Evolutionary conservation across 2,888 invertebrate genomes (phyloP).

Genomic region (Argyresthia albistria): DNA sequence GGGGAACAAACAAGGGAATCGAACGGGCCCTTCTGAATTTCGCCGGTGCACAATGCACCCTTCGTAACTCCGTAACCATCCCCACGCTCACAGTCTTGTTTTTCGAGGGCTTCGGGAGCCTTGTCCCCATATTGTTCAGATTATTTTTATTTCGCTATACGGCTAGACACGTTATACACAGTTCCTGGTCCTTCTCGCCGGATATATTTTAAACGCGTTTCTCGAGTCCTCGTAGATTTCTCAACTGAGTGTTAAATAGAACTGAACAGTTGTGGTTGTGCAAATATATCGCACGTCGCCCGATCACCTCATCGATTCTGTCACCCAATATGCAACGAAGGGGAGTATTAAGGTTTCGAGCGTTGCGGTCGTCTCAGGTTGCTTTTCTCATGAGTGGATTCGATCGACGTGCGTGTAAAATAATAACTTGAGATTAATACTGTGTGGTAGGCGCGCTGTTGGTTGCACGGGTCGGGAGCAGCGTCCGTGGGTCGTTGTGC

Average conservation of each 20-base stretch:
- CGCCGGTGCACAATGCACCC: constrained; percentile 72
- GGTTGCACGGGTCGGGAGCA: constrained; percentile 34
- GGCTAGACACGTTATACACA: constrained; percentile 38
- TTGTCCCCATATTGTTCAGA: constrained; percentile 68
- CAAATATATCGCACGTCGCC: constrained; percentile 40
- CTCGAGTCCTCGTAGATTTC: no score
- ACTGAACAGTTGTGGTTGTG: constrained; percentile 19
- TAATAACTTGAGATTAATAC: constrained; percentile 64
- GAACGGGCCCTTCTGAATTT: constrained; percentile 68
- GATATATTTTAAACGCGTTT: constrained; percentile 10
- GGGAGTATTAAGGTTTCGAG: constrained; percentile 72
- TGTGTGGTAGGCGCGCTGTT: constrained; percentile 53
- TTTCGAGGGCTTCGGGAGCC: constrained; percentile 61
- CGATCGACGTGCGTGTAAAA: constrained; percentile 60
- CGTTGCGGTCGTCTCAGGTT: constrained; percentile 70
- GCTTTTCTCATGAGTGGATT: constrained; percentile 69
- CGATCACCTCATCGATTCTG: constrained; percentile 47
- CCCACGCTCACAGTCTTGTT: constrained; percentile 70
- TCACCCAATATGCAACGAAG: constrained; percentile 69
- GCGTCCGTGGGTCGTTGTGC: constrained; percentile 34
- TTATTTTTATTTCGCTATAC: constrained; percentile 57
- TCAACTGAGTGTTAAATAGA: neutral
- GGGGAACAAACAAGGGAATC: constrained; percentile 64
- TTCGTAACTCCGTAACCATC: constrained; percentile 46
- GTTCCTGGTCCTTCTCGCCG: constrained; percentile 10